phyloP scores from a whole-genome alignment of 2,888 invertebrate genomes.

The Leptothorax acervorum region DNA sequence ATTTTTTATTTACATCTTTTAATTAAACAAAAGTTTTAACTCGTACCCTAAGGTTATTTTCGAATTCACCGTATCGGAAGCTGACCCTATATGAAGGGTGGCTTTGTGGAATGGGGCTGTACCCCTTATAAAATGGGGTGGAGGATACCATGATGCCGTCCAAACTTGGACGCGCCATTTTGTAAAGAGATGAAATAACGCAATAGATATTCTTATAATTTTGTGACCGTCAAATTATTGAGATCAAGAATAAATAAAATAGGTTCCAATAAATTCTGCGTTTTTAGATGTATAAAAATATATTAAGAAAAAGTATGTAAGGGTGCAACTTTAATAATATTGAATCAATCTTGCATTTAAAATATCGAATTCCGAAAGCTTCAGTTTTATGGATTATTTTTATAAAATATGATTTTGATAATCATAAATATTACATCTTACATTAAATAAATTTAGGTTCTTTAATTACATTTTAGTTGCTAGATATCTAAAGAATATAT shows the following conservation, averaged over 20 bases:
- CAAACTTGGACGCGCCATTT: slow-evolving; percentile 70
- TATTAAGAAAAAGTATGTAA: not conserved
- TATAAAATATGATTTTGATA: slow-evolving; percentile 4
- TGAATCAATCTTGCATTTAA: not conserved
- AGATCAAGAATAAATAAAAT: not conserved
- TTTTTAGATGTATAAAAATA: not conserved
- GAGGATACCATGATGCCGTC: slow-evolving; percentile 68
- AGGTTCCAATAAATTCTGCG: not conserved
- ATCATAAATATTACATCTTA: not conserved
- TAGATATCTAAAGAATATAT: not conserved
- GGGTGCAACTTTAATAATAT: not conserved
- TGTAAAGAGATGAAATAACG: slow-evolving; percentile 60
- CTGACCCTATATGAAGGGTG: slow-evolving; percentile 66
- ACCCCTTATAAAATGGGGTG: slow-evolving; percentile 59
- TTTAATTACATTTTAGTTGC: not conserved
- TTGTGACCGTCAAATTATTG: not conserved
- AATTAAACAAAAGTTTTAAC: not conserved
- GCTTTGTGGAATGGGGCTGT: slow-evolving; percentile 66
- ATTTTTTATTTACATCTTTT: slow-evolving; percentile 1
- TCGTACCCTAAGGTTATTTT: slow-evolving; percentile 44
- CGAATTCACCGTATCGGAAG: slow-evolving; percentile 60
- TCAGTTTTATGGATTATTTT: not conserved
- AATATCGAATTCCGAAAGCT: not conserved
- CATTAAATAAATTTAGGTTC: not conserved
- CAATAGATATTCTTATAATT: slow-evolving; percentile 46